Base-by-base conservation (phyloP, 2,113 vertebrate species). In the Stigmatopora nigra region DNA sequence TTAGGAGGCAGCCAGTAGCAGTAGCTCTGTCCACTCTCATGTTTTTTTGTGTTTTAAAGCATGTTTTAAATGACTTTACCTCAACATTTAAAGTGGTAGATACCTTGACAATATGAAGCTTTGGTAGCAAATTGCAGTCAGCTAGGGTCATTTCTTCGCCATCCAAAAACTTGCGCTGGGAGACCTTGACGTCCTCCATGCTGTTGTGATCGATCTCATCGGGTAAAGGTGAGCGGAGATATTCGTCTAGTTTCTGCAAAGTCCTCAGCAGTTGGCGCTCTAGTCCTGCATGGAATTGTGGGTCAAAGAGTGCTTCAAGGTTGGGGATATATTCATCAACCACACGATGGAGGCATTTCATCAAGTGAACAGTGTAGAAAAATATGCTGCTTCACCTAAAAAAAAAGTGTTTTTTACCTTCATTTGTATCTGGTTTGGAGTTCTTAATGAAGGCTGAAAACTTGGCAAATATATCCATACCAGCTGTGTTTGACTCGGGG, bases 401-500 rank as follows among this genome's bases (percentile, higher is more conserved):
- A 45, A 20, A 61, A 22, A 22, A 36, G 1, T 8, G 7, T n/a
- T n/a, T n/a, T n/a, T n/a, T 87, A 98, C 97, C 96, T 90, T 99
- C 95, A 57, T 99, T 99, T 77, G 88, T 91, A 75, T 98, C 95
- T 61, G 95, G 95, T 71, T 94, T 95, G 4, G 97, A 98, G 79
- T 99, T 99, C 84, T 99, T 99, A 77, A 99, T 98, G 75, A 84
- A 99, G 0, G 97, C 95, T 52, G 96, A 99, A 78, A 99, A 99
- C 86, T 98, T 99, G 83, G 97, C 97, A 80, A 99, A 99, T 75
- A 98, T 97, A 79, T 99, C 97, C 95, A 98, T 99, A 46, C 97
- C 97, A 68, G 95, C 91, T 20, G 95, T 96, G 89, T 98, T 98
- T 19, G 97, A 99, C 80, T 99, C 97, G 0, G 96, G 97, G 68